These are phyloP conservation scores for Epinotia nisella DNA, from an alignment of 2,888 invertebrate species.

Conservation along the genomic window DNA sequence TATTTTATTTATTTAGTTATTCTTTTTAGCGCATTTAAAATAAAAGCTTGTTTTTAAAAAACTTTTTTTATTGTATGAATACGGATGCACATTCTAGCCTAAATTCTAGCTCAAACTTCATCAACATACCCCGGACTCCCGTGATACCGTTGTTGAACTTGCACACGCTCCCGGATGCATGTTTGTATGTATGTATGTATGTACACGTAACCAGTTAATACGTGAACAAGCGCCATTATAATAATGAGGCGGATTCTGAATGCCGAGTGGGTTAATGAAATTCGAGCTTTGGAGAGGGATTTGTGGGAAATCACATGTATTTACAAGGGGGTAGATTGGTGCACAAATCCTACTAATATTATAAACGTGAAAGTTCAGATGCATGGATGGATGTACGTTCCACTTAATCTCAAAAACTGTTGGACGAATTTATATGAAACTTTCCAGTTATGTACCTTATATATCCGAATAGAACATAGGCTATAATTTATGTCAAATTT, in stretches of 20 bases:
- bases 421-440: too few relatives aligned
- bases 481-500: too few relatives aligned
- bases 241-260: conserved; percentile 57
- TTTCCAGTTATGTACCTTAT: too few relatives aligned
- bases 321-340: neutral
- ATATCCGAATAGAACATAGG: too few relatives aligned
- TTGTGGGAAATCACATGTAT: neutral
- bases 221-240: conserved; percentile 55
- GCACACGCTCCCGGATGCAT: conserved; percentile 61
- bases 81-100: conserved; percentile 7
- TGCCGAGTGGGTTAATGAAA: conserved; percentile 45
- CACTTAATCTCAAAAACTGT: too few relatives aligned
- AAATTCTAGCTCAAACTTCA: conserved; percentile 32
- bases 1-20: too few relatives aligned
- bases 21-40: too few relatives aligned
- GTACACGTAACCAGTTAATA: conserved; percentile 51
- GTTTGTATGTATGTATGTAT: conserved; percentile 55
- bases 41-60: too few relatives aligned
- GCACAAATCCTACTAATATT: too few relatives aligned
- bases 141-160: conserved; percentile 30
- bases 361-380: too few relatives aligned
- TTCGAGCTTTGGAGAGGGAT: conserved; percentile 2
- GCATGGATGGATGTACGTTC: too few relatives aligned
- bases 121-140: conserved; percentile 29
- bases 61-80: too few relatives aligned